Evolutionary conservation across 2,113 vertebrate species (phyloP), one percentile per base, ranked within the genome.

Genomic region (Phainopepla nitens): DNA sequence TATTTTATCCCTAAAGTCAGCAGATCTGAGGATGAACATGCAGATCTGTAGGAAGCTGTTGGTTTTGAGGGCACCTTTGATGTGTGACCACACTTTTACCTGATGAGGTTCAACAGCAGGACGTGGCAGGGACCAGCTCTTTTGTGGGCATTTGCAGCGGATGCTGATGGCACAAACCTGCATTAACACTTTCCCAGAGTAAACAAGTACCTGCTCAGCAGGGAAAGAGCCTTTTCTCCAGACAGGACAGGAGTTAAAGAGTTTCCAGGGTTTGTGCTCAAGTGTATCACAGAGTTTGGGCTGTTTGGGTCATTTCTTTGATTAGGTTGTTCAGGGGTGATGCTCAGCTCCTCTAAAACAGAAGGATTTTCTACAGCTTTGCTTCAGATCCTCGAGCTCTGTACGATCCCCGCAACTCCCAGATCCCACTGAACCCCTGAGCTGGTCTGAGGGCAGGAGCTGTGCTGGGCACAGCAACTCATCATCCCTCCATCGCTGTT

Each of bases 401-500:
- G 25, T 25, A 14, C 1, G 2, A 57, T 22, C 33, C 44, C 57
- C 70, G 15, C 21, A 50, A 11, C 11, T 24, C 39, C 39, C 84
- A 45, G 51, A 41, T 4, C 24, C 24, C 6, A 5, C 12, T 3
- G 35, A 79, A 33, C 4, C 28, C 36, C 42, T 2, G 0, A 11
- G 22, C 2, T 47, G 41, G 15, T 56, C 35, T 56, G 58, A 60
- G 54, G 47, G 44, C 47, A 29, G 72, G 10, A 4, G 2, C 22
- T 51, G 49, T 23, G 3, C 61, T n/a, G 69, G 31, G 11, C 9
- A 71, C 78, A 47, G 45, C 71, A 69, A 4, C 56, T 64, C 88
- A 47, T 10, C 86, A 50, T 33, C 41, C 36, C 12, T 47, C 28
- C 3, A 13, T 6, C 0, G 0, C 29, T 17, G 6, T 24, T 68